Percentiles rank a stretch among this genome's conserved stretches.
These are phyloP conservation scores for Lasioglossum morio DNA, from an alignment of 2,888 invertebrate genomes.

Conservation along the genomic window DNA sequence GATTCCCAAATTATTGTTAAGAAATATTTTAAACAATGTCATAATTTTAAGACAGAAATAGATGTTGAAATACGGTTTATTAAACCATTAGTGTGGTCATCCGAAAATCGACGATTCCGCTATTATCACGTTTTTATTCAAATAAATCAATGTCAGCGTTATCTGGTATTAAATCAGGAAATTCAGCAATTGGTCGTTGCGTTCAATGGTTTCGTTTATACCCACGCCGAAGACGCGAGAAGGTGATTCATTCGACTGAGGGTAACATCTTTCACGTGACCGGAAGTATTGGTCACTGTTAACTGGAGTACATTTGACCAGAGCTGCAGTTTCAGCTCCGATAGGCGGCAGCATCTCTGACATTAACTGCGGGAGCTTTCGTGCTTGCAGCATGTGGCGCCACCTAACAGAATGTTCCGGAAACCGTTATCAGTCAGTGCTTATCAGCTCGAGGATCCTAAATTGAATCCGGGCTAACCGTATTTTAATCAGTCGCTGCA, in stretches of 20 bases:
- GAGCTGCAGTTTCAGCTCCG: constrained; percentile 69
- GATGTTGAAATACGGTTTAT: background rate
- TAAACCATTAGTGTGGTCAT: too few relatives aligned
- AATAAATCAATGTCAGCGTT: constrained; percentile 26
- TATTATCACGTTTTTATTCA: background rate
- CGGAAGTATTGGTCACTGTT: constrained; percentile 79
- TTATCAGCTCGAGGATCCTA: constrained; percentile 49
- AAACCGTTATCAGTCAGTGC: constrained; percentile 69
- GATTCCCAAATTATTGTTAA: background rate
- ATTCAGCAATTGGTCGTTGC: constrained; percentile 5
- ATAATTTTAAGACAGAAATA: background rate
- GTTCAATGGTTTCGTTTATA: constrained; percentile 38
- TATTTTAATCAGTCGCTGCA: background rate
- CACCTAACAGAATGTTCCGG: constrained; percentile 74
- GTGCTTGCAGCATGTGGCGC: constrained; percentile 72
- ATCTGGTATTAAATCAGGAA: constrained; percentile 39
- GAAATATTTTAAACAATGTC: background rate
- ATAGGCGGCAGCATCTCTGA: constrained; percentile 77
- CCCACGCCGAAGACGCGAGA: constrained; percentile 34
- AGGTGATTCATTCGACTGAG: constrained; percentile 73
- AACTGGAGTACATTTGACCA: constrained; percentile 66
- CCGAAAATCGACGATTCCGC: background rate
- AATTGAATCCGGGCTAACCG: constrained; percentile 10
- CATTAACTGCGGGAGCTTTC: constrained; percentile 64
- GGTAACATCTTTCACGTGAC: constrained; percentile 74